These are phyloP conservation scores for Chelonus formosanus DNA, from an alignment of 2,888 invertebrate genomes.

Conservation along the genomic window DNA sequence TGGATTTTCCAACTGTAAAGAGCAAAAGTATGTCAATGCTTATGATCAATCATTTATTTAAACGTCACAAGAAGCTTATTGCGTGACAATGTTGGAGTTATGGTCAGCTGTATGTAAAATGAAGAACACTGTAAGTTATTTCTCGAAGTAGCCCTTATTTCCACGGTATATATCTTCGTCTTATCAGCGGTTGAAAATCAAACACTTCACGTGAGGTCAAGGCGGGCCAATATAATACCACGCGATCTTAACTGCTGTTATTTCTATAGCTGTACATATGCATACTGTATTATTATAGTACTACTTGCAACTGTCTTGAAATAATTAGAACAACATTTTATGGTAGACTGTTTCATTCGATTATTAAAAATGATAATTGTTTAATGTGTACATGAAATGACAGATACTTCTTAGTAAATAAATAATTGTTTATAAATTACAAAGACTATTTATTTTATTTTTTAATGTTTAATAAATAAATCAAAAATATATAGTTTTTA, in stretches of 20 bases:
- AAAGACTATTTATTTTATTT: too few species aligned
- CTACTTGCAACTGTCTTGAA: constrained; percentile 9
- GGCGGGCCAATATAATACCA: constrained; percentile 50
- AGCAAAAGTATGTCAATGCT: too few species aligned
- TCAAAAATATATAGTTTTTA: too few species aligned
- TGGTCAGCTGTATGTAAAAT: constrained; percentile 41
- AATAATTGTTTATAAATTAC: too few species aligned
- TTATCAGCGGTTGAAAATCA: constrained; percentile 48
- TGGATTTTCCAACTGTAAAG: too few species aligned
- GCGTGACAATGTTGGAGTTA: constrained; percentile 22
- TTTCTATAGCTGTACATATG: background rate
- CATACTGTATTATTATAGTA: constrained; percentile 13
- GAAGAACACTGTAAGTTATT: constrained; percentile 37
- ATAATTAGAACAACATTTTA: too few species aligned
- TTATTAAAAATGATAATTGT: too few species aligned
- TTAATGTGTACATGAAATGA: too few species aligned
- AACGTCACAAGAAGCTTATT: constrained; percentile 11
- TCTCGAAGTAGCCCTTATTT: constrained; percentile 37
- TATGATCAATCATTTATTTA: too few species aligned
- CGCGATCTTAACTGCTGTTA: constrained; percentile 39
- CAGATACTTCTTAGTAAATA: too few species aligned
- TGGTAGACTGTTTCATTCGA: too few species aligned
- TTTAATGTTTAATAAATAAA: too few species aligned
- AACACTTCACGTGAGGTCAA: constrained; percentile 50
- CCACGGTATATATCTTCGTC: constrained; percentile 42